phyloP scores from a whole-genome alignment of 2,113 vertebrate genomes.

The Mus spicilegus region DNA sequence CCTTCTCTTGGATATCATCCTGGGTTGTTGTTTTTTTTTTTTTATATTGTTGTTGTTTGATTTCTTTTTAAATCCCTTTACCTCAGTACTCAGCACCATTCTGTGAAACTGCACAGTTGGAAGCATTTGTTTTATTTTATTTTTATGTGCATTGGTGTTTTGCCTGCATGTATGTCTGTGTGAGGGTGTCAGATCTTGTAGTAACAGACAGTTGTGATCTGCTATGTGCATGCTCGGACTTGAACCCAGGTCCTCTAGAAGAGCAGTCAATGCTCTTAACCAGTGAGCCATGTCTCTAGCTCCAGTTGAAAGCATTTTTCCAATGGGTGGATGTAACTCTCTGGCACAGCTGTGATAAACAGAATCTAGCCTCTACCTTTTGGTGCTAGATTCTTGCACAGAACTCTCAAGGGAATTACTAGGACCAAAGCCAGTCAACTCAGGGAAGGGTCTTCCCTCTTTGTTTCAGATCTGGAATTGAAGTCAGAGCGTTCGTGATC shows the following conservation, averaged over 20 bases:
- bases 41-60: too few species aligned
- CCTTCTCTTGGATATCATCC: neutral
- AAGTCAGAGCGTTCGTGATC: neutral
- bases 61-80: neutral
- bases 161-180: too few species aligned
- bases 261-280: too few species aligned
- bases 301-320: neutral
- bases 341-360: neutral
- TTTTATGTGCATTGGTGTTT: too few species aligned
- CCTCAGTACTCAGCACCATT: neutral
- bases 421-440: neutral
- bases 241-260: too few species aligned
- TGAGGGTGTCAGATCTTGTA: too few species aligned
- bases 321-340: neutral
- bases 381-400: neutral
- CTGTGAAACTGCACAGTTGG: rapidly evolving
- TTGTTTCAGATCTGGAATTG: neutral
- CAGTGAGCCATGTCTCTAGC: too few species aligned
- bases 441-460: neutral
- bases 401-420: neutral
- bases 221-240: too few species aligned
- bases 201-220: too few species aligned
- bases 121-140: too few species aligned
- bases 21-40: neutral
- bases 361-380: neutral